A percentile compares a stretch with the other conserved stretches of the same genome.
These are phyloP conservation scores for Minunthozetes semirufus DNA, from an alignment of 2,888 invertebrate species.

Conservation along the genomic window DNA sequence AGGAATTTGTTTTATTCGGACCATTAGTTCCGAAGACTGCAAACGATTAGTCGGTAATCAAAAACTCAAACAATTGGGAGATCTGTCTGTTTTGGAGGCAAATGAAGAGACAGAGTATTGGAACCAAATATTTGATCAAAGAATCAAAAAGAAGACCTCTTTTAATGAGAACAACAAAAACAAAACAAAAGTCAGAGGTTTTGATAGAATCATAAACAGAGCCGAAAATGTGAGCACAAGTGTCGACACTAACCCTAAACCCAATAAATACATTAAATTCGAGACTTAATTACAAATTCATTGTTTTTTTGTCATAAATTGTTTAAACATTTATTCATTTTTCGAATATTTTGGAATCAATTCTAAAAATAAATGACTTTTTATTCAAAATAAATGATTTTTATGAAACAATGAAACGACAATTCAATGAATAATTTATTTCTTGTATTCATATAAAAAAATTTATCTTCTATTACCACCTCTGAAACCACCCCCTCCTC, in stretches of 20 bases:
- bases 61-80: slow-evolving; percentile 2
- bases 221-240: not conserved
- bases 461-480: slow-evolving; percentile 33
- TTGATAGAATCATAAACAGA: slow-evolving; percentile 23
- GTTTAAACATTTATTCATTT: not conserved
- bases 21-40: not conserved
- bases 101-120: slow-evolving; percentile 71
- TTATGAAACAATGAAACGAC: not conserved
- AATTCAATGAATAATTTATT: too few relatives aligned
- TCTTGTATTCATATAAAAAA: not conserved
- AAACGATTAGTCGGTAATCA: not conserved
- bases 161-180: not conserved
- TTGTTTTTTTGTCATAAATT: not conserved
- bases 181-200: slow-evolving; percentile 1
- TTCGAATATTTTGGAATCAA: not conserved
- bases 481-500: slow-evolving; percentile 47
- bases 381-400: not conserved
- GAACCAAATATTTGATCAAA: slow-evolving; percentile 63
- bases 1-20: slow-evolving; percentile 1
- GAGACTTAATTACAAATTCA: not conserved
- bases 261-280: slow-evolving; percentile 13
- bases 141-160: slow-evolving; percentile 51
- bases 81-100: slow-evolving; percentile 51
- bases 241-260: not conserved
- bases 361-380: not conserved